Percentiles rank a stretch among this genome's conserved stretches.
Evolutionary conservation across 2,797 vertebrate genomes (phyloP).

Genomic region (Megalops cyprinoides): DNA sequence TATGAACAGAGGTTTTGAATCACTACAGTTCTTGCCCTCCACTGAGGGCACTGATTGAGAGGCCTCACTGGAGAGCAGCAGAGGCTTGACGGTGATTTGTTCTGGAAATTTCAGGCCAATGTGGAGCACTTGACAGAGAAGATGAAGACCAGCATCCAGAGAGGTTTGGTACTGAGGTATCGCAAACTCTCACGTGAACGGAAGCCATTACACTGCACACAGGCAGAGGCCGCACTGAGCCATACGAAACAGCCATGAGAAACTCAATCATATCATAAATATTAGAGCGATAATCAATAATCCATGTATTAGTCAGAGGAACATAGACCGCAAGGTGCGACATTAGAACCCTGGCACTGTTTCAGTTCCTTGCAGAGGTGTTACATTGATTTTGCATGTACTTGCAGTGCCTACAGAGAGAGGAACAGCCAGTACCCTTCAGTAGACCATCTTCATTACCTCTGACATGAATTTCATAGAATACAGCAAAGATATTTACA

Average conservation of each 20-base stretch:
- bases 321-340: background rate
- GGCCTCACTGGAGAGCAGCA: background rate
- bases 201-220: background rate
- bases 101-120: slow-evolving; percentile 76
- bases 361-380: background rate
- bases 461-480: background rate
- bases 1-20: background rate
- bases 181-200: background rate
- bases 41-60: background rate
- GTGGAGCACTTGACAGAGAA: slow-evolving; percentile 95
- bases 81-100: background rate
- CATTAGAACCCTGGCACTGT: background rate
- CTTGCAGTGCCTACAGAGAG: too few relatives aligned
- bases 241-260: too few relatives aligned
- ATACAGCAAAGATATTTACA: too few relatives aligned
- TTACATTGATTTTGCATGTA: background rate
- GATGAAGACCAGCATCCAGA: slow-evolving; percentile 96
- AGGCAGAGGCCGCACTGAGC: too few relatives aligned
- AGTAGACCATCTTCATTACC: too few relatives aligned
- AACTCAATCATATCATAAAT: background rate
- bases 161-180: slow-evolving; percentile 94
- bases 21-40: background rate
- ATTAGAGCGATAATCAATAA: too few relatives aligned
- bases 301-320: background rate
- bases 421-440: too few relatives aligned